Evolutionary conservation across 1,140 invertebrate species (phyloP).

Genomic region (Neodiprion virginianus): DNA sequence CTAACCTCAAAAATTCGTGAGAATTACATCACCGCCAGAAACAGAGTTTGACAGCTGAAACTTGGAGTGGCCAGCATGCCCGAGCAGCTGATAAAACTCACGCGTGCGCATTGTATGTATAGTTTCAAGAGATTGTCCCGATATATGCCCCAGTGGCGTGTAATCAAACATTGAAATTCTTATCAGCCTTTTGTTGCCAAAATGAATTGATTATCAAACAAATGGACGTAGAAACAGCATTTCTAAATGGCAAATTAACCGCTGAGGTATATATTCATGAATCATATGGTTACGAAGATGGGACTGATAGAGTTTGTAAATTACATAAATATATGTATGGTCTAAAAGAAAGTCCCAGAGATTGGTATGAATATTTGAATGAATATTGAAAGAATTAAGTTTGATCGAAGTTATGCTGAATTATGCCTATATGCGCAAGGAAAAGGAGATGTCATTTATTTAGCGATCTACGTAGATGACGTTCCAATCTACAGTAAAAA

Average conservation of each 20-base stretch:
- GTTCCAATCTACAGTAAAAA: constrained; percentile 22
- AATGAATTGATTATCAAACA: constrained; percentile 14
- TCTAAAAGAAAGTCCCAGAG: constrained; percentile 38
- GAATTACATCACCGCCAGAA: too few relatives aligned
- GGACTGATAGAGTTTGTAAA: constrained; percentile 33
- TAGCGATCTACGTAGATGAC: constrained; percentile 20
- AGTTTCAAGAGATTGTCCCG: too few relatives aligned
- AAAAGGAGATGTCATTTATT: constrained; percentile 11
- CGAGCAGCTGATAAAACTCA: too few relatives aligned
- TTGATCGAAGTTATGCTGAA: constrained; percentile 25
- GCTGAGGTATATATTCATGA: constrained; percentile 38
- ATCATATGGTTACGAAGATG: constrained; percentile 40
- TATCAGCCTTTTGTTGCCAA: constrained; percentile 20
- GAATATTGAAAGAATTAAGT: constrained; percentile 24
- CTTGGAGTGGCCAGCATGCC: too few relatives aligned
- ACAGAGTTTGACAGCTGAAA: too few relatives aligned
- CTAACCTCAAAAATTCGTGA: too few relatives aligned
- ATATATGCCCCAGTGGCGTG: constrained; percentile 21
- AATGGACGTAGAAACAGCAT: constrained; percentile 28
- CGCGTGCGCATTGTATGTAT: too few relatives aligned
- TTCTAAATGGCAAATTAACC: constrained; percentile 22
- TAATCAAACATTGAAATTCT: constrained; percentile 22
- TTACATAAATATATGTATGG: constrained; percentile 46
- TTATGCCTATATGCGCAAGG: constrained; percentile 25
- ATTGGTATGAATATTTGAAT: constrained; percentile 39